These are phyloP conservation scores for Perithous albicinctus DNA, from an alignment of 2,888 invertebrate genomes.

Conservation along the genomic window DNA sequence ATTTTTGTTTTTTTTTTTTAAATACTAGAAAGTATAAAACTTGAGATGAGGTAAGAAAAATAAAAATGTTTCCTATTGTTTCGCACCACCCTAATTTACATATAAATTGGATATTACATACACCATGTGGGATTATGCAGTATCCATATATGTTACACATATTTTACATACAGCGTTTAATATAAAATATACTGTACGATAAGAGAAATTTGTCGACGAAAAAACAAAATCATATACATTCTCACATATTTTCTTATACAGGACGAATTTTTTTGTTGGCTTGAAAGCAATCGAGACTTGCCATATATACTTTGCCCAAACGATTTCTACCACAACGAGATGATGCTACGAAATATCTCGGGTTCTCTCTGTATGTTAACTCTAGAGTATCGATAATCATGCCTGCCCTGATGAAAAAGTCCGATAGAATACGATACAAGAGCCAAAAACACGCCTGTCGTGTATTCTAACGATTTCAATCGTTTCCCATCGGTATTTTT, in stretches of 20 bases:
- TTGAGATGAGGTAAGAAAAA: no score
- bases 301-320: background rate
- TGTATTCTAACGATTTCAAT: background rate
- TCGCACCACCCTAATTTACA: no score
- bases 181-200: background rate
- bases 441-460: background rate
- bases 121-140: no score
- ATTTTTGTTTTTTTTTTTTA: no score
- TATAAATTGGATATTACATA: no score
- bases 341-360: background rate
- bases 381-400: background rate
- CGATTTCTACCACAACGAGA: background rate
- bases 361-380: background rate
- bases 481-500: background rate
- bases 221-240: background rate
- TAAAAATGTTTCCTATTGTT: no score
- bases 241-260: background rate
- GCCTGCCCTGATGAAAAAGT: background rate
- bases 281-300: background rate
- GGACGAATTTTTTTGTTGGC: background rate
- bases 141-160: no score
- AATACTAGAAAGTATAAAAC: no score
- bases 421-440: background rate
- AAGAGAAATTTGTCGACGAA: background rate
- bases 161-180: background rate